A percentile compares a stretch with the other conserved stretches of the same genome.
phyloP scores from a whole-genome alignment of 2,797 vertebrate genomes.

The Gambusia yucatana region DNA sequence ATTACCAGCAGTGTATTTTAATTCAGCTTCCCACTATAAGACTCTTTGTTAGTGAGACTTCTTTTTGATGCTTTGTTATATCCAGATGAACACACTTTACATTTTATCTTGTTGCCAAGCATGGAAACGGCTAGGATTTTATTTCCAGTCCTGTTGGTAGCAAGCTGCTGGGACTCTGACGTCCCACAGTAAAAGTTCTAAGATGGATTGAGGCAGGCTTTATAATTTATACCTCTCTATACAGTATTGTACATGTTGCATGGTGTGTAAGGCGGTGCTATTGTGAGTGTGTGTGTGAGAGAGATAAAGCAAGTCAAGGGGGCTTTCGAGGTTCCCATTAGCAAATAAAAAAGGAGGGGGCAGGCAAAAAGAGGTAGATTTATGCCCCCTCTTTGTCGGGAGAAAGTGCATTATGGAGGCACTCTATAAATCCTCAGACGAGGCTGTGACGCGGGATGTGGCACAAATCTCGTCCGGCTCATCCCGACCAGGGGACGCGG shows the following conservation, averaged over 20 bases:
- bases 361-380: slow-evolving; percentile 59
- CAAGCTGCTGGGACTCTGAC: slow-evolving; percentile 8
- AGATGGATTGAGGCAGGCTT: slow-evolving; percentile 51
- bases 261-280: slow-evolving; percentile 1
- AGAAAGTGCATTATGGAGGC: slow-evolving; percentile 68
- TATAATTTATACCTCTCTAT: slow-evolving; percentile 36
- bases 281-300: background rate
- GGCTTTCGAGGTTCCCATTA: slow-evolving; percentile 62
- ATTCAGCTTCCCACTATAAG: slow-evolving; percentile 64
- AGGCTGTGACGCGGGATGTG: slow-evolving; percentile 51
- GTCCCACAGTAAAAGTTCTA: slow-evolving; percentile 25
- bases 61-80: slow-evolving; percentile 66
- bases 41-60: slow-evolving; percentile 56
- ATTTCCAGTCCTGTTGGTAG: slow-evolving; percentile 30
- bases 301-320: slow-evolving; percentile 50
- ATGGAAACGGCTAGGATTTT: slow-evolving; percentile 31
- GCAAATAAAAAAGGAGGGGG: slow-evolving; percentile 62
- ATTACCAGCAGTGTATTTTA: slow-evolving; percentile 76
- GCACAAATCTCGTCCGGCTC: slow-evolving; percentile 49
- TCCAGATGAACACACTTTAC: slow-evolving; percentile 59
- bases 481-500: slow-evolving; percentile 14
- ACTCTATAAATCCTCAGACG: slow-evolving; percentile 69
- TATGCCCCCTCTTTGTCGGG: slow-evolving; percentile 57
- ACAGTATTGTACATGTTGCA: slow-evolving; percentile 14
- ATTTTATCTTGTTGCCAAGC: slow-evolving; percentile 36